These are phyloP conservation scores for Cassiopea xamachana DNA, from an alignment of 30 jellyfish, hydroid and myxozoan species.

Conservation along the genomic window DNA sequence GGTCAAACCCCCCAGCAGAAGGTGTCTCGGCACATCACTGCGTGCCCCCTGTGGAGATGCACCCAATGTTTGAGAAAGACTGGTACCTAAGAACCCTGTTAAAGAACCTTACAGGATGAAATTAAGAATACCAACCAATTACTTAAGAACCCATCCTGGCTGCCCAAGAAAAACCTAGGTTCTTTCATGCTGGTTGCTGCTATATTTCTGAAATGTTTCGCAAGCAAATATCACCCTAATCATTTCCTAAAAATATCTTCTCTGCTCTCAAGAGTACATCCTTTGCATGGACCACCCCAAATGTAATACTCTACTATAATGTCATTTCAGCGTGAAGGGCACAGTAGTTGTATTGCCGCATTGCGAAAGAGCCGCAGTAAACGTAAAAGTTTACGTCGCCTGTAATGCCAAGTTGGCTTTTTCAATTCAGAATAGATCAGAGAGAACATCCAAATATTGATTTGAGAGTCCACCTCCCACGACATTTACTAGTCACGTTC, in stretches of 20 bases:
- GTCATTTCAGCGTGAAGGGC: neutral
- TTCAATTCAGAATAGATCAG: neutral
- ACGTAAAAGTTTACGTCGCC: neutral
- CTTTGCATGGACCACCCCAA: neutral
- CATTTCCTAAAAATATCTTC: neutral
- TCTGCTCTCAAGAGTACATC: neutral
- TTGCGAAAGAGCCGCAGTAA: neutral
- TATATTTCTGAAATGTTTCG: neutral
- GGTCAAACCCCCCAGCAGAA: too few relatives aligned
- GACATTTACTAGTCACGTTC: neutral
- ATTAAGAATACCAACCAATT: too few relatives aligned
- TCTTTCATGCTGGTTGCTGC: too few relatives aligned
- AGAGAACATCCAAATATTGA: neutral
- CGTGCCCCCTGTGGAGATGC: too few relatives aligned
- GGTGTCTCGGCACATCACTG: too few relatives aligned
- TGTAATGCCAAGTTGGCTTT: neutral
- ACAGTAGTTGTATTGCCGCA: neutral
- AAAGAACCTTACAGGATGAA: too few relatives aligned
- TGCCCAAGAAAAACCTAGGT: too few relatives aligned
- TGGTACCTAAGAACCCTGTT: too few relatives aligned
- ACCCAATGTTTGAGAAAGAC: too few relatives aligned
- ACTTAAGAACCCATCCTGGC: too few relatives aligned
- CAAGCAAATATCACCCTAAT: neutral
- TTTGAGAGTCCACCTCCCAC: slow-evolving; percentile 6
- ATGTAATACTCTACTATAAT: neutral